These are phyloP conservation scores for Merodon equestris DNA, from an alignment of 2,888 invertebrate species.

Conservation along the genomic window DNA sequence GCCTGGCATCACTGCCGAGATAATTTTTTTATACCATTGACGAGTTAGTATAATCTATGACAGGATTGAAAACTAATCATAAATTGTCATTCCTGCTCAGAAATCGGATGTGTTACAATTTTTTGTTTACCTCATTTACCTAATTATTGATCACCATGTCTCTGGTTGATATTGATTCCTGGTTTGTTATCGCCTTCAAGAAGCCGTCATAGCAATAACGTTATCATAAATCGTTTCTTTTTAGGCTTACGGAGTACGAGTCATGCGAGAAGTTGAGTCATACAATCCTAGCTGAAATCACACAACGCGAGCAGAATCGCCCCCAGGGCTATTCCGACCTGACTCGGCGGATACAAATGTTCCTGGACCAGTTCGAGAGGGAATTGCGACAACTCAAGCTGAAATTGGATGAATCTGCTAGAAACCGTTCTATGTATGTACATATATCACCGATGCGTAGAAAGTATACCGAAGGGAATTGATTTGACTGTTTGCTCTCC, in stretches of 20 bases:
- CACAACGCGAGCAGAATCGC: conserved; percentile 80
- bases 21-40: background rate
- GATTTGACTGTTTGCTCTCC: background rate
- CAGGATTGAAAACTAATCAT: conserved; percentile 12
- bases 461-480: background rate
- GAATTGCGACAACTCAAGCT: conserved; percentile 82
- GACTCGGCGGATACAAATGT: conserved; percentile 81
- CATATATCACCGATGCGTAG: too few relatives aligned
- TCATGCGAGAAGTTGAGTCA: conserved; percentile 83
- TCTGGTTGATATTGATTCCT: conserved; percentile 78
- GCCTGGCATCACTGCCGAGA: conserved; percentile 28
- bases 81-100: conserved; percentile 22
- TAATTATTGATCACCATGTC: conserved; percentile 72
- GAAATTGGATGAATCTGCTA: conserved; percentile 80
- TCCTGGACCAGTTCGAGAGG: conserved; percentile 82
- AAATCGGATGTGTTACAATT: background rate
- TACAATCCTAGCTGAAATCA: conserved; percentile 83
- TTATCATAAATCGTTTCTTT: background rate
- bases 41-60: conserved; percentile 32
- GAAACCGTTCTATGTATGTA: conserved; percentile 73
- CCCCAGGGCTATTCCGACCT: conserved; percentile 81
- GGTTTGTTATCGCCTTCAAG: conserved; percentile 70
- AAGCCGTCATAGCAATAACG: too few relatives aligned
- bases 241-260: conserved; percentile 83
- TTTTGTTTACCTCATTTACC: conserved; percentile 39